Base-by-base conservation (phyloP, 2,797 vertebrate species). In the Gymnopithys bicolor region DNA sequence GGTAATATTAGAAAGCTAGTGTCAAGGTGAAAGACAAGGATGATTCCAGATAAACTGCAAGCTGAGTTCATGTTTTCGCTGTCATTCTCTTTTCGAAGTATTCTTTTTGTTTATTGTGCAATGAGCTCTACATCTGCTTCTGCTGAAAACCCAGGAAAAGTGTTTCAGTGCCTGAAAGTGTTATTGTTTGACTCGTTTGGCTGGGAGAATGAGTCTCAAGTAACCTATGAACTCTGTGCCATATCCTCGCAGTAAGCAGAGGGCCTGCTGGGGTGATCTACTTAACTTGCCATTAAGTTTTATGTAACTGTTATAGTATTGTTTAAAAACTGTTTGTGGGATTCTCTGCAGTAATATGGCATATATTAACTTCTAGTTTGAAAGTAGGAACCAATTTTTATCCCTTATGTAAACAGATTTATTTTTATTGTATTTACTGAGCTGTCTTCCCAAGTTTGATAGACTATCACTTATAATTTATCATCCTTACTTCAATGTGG, bases 271-370 rank as follows among this genome's bases (percentile, higher is more conserved):
- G 87, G 73, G 73, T 81, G 84, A 89, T 91, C 82, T 91, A 70
- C 43, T 93, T 96, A 94, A 92, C 88, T 92, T 87, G 79, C 93
- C 73, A 39, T 89, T 89, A 93, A 92, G 73, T 94, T 95, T 96
- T 95, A 87, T 96, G 77, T 93, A 96, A 94, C 87, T 51, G 35
- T 94, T 94, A n/a, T 22, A 89, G 48, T 79, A 70, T 80, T 92
- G 81, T 87, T 94, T 92, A 41, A 89, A 93, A 95, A 83, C 0
- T 0, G 30, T 87, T 93, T 94, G 69, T 58, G 55, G 66, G 51
- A 75, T 89, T 91, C 89, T 91, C 68, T 87, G 58, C 87, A 73
- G 83, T 62, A 68, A 55, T 32, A n/a, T 75, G 56, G 59, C 66
- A 85, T 83, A 62, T 41, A 83, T 91, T 93, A 95, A 73, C 69